Evolutionary conservation across 2,888 invertebrate genomes (phyloP), one percentile per base, ranked within the genome.

Genomic region (Sarcophaga caerulescens): DNA sequence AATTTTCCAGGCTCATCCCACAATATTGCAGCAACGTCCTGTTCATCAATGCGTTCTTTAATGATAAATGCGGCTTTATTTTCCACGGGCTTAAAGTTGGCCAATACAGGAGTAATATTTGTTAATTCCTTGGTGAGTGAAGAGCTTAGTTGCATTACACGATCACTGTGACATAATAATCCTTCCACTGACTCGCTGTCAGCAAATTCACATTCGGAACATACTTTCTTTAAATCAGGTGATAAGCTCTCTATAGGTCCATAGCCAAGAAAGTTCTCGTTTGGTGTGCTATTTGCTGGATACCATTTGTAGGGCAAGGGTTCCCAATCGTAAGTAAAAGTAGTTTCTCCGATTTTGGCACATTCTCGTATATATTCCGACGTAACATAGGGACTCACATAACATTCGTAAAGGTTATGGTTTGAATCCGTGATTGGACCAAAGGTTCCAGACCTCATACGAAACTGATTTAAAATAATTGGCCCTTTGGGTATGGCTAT

Each of bases 21-120:
- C 14, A 52, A 17, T 14, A 52, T 17, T 12, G 52, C 52, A 17
- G 14, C 12, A 52, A 17, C 10, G 17, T 52, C 1, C 52, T 52
- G 14, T 17, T 14, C 52, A 52, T 52, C 17, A 17, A 52, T 52
- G 4, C 0, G 12, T 17, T 52, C 52, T 52, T 52, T 52, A 52
- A 14, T 14, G 12, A 52, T 52, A 17, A 14, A 52, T 52, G 52
- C 4, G 17, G 12, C 17, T 14, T 17, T 52, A 52, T 52, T 52
- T 52, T 17, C 52, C 14, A 17, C 1, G 12, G 12, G 52, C 14
- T 1, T 52, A 17, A 52, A 52, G 1, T 2, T 4, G 4, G 52
- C 52, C 4, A 0, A 4, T 52, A 4, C 10, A 0, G 52, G 0
- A 11, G 0, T 47, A 11, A 1, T 1, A 14, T 4, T 52, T 4